Percentiles rank a stretch among this genome's conserved stretches.
phyloP scores from a whole-genome alignment of 2,888 invertebrate species.

The Chymomyza fuscimana region DNA sequence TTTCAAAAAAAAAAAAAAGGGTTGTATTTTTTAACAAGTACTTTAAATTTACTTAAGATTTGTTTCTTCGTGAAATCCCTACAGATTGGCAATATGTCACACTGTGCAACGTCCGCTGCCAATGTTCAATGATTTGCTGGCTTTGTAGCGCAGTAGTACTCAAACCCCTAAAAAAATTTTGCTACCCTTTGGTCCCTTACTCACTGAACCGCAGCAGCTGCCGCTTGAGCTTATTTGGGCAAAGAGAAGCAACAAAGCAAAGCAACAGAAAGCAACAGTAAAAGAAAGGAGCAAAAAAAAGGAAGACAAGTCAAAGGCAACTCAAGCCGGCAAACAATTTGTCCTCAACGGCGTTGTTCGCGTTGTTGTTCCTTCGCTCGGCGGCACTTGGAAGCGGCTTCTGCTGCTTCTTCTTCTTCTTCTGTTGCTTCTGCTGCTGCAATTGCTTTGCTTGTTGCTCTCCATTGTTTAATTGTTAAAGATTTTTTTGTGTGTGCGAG shows the following conservation, averaged over 20 bases:
- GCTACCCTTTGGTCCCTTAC: constrained; percentile 8
- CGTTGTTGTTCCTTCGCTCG: neutral
- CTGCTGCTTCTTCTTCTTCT: constrained; percentile 31
- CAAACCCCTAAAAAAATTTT: neutral
- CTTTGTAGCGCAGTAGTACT: constrained; percentile 34
- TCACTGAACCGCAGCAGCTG: constrained; percentile 44
- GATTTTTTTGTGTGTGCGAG: constrained; percentile 50
- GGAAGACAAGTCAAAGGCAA: neutral
- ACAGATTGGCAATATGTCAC: no score
- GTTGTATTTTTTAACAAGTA: no score
- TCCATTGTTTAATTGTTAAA: constrained; percentile 68
- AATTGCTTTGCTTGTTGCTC: constrained; percentile 70
- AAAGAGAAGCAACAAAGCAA: constrained; percentile 27
- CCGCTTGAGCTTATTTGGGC: constrained; percentile 62
- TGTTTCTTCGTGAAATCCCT: no score
- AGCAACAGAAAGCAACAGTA: constrained; percentile 14
- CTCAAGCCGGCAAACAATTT: constrained; percentile 59
- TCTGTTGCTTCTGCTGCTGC: constrained; percentile 33
- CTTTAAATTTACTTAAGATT: no score
- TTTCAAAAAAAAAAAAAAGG: no score
- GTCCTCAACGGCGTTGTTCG: constrained; percentile 44
- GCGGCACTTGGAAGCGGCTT: constrained; percentile 1
- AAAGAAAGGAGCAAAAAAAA: constrained; percentile 2
- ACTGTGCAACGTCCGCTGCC: neutral
- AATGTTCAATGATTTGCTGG: constrained; percentile 60